phyloP scores from a whole-genome alignment of 2,797 vertebrate species.

The Valencia hispanica region DNA sequence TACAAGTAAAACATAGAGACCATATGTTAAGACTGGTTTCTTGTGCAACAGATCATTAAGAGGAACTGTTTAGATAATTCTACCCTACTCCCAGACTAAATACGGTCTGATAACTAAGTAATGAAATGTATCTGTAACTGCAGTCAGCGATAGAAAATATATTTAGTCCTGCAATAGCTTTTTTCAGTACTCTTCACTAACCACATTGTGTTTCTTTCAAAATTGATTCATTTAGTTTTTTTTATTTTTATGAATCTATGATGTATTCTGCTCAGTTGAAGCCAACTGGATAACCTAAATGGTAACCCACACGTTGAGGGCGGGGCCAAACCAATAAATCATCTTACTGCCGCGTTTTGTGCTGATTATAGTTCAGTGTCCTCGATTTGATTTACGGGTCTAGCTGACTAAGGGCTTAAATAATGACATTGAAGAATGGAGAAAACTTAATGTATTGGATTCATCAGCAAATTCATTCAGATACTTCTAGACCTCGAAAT shows the following conservation, averaged over 20 bases:
- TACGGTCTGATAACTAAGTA: conserved; percentile 4
- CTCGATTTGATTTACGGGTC: conserved; percentile 69
- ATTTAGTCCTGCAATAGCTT: neutral
- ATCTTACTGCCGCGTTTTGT: conserved; percentile 66
- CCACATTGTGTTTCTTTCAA: conserved; percentile 3
- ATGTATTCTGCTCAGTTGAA: conserved; percentile 56
- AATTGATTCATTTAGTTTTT: conserved; percentile 27
- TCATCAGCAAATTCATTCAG: conserved; percentile 58
- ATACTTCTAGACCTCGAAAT: conserved; percentile 33
- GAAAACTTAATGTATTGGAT: conserved; percentile 60
- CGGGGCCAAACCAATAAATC: conserved; percentile 69
- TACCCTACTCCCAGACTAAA: conserved; percentile 15
- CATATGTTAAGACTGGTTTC: conserved; percentile 13
- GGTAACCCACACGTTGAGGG: conserved; percentile 61
- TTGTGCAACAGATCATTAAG: conserved; percentile 5
- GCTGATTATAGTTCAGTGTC: conserved; percentile 70
- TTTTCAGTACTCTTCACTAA: neutral
- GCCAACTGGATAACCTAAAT: conserved; percentile 70
- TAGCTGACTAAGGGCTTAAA: conserved; percentile 57
- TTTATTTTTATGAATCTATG: conserved; percentile 42
- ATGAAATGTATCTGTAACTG: conserved; percentile 8
- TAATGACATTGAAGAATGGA: conserved; percentile 68
- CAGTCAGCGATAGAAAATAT: too few species aligned
- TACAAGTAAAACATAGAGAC: conserved; percentile 17
- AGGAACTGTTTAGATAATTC: conserved; percentile 6